phyloP scores from a whole-genome alignment of 2,797 vertebrate genomes.

The Sebastes diaconus region DNA sequence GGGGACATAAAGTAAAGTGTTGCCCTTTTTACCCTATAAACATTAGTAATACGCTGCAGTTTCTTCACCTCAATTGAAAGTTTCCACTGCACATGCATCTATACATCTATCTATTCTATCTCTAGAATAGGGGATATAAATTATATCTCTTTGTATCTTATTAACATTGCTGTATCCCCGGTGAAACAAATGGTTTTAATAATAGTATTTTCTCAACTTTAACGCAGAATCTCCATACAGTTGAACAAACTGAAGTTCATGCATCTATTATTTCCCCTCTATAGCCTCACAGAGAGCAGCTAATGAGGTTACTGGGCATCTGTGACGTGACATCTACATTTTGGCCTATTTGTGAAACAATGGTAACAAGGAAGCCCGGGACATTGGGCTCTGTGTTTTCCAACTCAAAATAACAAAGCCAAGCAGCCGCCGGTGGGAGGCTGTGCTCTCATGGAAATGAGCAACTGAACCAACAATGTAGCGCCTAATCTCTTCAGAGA shows the following conservation, averaged over 20 bases:
- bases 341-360: conserved; percentile 87
- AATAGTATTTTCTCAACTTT: background rate
- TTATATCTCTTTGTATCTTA: background rate
- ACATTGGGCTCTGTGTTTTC: conserved; percentile 79
- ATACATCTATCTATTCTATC: background rate
- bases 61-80: background rate
- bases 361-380: conserved; percentile 84
- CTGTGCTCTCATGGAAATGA: conserved; percentile 89
- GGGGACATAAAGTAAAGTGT: background rate
- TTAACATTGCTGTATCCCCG: background rate
- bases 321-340: conserved; percentile 89
- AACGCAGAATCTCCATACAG: background rate
- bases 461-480: conserved; percentile 87
- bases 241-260: conserved; percentile 50
- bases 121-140: background rate
- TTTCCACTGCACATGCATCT: background rate
- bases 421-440: conserved; percentile 76
- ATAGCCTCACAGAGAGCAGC: conserved; percentile 72
- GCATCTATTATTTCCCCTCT: conserved; percentile 42
- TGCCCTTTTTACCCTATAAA: background rate
- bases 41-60: too few relatives aligned
- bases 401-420: conserved; percentile 78
- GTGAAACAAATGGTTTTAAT: background rate
- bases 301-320: conserved; percentile 86
- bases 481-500: conserved; percentile 88